Evolutionary conservation across 2,888 invertebrate species (phyloP), one percentile per base, ranked within the genome.

Genomic region (Apocheima hispidaria): DNA sequence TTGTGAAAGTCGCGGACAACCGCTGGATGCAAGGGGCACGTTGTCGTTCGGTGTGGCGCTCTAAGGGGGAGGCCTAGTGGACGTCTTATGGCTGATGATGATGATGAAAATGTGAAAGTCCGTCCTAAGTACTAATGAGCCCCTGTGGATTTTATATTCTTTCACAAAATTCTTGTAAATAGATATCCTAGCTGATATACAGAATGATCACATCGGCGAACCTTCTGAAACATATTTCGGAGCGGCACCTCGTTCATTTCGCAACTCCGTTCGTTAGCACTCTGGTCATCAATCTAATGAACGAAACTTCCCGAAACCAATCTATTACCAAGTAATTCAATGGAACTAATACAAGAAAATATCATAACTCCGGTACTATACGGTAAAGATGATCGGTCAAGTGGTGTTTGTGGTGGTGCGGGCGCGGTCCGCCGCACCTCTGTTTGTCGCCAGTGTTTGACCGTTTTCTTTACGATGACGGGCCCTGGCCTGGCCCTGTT

Each of bases 391-490:
- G 86, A 87, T 90, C 87, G 89, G 87, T 90, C 84, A 86, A 90
- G 90, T 88, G 81, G 79, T 87, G 86, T 84, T 86, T 86, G 84
- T 76, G 54, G 23, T 30, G 46, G 12, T 41, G 76, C 71, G 82
- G 83, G 85, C 75, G 86, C 82, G 87, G 79, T 70, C 72, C 71
- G 83, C 74, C 90, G 78, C 92, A 74, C 92, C 90, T 82, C 67
- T 91, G 84, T 91, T 90, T 91, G 85, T 78, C 44, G 63, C 73
- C 71, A 64, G 66, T 88, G 90, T 88, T 90, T 90, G 87, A 83
- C 76, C 84, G 82, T 70, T 71, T 86, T 90, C 89, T 92, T 92
- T 92, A 92, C 81, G 82, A 80, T 72, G 81, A 79, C 84, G 73
- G 73, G 73, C 78, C 75, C 77, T 74, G 72, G 74, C 66, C 69